Conservation (phyloP, 2,113 vertebrate genomes). For the Piliocolobus tephrosceles region DNA sequence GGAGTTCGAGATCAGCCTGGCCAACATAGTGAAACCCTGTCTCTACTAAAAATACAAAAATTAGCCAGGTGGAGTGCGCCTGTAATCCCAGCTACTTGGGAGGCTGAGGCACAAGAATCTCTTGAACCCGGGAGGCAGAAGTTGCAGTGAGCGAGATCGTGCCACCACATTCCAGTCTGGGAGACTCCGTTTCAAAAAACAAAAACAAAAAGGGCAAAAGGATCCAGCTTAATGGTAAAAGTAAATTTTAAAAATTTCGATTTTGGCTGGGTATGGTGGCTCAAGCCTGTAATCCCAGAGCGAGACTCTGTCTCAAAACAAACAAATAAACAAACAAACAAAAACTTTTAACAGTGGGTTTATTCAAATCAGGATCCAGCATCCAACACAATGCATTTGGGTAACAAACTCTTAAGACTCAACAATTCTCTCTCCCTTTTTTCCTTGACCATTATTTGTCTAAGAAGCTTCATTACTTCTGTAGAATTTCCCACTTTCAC, state of each 20-base stretch:
- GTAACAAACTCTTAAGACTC: not conserved
- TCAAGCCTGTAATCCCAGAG: too few relatives aligned
- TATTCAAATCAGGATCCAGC: constrained; percentile 15
- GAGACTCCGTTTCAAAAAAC: too few relatives aligned
- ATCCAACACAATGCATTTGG: not conserved
- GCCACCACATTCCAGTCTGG: not conserved
- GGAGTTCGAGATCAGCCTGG: not conserved
- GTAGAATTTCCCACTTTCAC: not conserved
- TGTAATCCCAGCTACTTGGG: not conserved
- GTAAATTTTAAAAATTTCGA: too few relatives aligned
- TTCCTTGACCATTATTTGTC: not conserved
- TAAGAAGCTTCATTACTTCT: not conserved
- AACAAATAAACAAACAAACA: too few relatives aligned
- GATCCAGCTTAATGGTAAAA: too few relatives aligned
- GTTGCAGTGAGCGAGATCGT: not conserved
- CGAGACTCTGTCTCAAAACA: too few relatives aligned
- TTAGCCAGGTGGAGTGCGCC: too few relatives aligned
- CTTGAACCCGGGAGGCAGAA: too few relatives aligned
- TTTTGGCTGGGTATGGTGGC: too few relatives aligned
- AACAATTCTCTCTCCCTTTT: not conserved
- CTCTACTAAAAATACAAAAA: not conserved
- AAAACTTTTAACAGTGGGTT: not conserved
- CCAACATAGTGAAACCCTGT: not conserved
- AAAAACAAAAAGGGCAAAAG: too few relatives aligned
- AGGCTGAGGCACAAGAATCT: not conserved